A percentile compares a stretch with the other conserved stretches of the same genome.
These are phyloP conservation scores for Ormyrus labotus DNA, from an alignment of 2,888 invertebrate species.

Conservation along the genomic window DNA sequence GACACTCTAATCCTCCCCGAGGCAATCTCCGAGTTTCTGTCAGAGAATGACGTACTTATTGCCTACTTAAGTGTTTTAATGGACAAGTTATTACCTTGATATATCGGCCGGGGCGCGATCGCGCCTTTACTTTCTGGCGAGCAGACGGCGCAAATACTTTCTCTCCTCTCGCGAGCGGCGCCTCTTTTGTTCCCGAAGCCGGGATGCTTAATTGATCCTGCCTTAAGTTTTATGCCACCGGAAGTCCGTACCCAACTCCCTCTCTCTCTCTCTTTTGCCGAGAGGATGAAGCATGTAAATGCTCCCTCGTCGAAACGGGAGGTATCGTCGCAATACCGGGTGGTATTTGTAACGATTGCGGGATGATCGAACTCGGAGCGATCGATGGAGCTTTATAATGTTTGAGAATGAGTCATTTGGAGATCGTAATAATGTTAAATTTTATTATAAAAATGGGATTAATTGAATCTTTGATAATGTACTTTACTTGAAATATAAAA, in stretches of 20 bases:
- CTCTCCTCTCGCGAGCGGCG: not conserved
- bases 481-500: too few relatives aligned
- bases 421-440: too few relatives aligned
- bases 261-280: not conserved
- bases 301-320: not conserved
- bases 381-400: too few relatives aligned
- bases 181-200: slow-evolving; percentile 22
- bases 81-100: slow-evolving; percentile 74
- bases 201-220: slow-evolving; percentile 44
- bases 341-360: too few relatives aligned
- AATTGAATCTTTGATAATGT: too few relatives aligned
- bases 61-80: slow-evolving; percentile 74
- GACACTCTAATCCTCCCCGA: slow-evolving; percentile 37
- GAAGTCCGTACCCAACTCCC: slow-evolving; percentile 6
- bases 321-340: not conserved
- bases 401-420: too few relatives aligned
- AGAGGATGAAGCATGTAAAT: slow-evolving; percentile 19
- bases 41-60: slow-evolving; percentile 67
- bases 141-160: slow-evolving; percentile 34
- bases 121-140: slow-evolving; percentile 32
- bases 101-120: slow-evolving; percentile 63
- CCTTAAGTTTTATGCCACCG: slow-evolving; percentile 42
- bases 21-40: slow-evolving; percentile 37
- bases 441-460: too few relatives aligned
- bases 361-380: too few relatives aligned